Evolutionary conservation across 2,888 invertebrate species (phyloP), one percentile per base, ranked within the genome.

Genomic region (Hydrotaea cyrtoneurina): DNA sequence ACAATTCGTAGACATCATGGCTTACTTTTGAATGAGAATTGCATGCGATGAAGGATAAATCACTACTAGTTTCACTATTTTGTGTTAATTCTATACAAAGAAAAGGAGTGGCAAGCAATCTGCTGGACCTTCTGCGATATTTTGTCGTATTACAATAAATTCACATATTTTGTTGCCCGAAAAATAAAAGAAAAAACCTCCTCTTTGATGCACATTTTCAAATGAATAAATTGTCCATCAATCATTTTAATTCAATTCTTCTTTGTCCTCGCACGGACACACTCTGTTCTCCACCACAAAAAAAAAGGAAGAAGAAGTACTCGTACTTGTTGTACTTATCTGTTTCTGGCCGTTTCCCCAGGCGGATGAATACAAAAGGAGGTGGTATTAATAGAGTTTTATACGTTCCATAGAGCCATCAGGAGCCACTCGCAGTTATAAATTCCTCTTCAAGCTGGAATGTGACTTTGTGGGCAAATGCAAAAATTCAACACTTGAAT

Each of bases 401-500:
- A 72, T 78, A 53, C 55, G 72, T 66, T 78, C 59, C 66, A 73
- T 72, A 26, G 15, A 11, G 26, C 59, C 26, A 15, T 7, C 59
- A 59, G n/a, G n/a, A 23, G 64, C 66, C 84, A 76, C 73, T 81
- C 17, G 71, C 10, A 71, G 64, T 72, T 76, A 17, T 11, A 76
- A 55, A 19, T 78, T 21, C 76, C 76, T 69, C 76, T 81, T 76
- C 53, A 81, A n/a, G 31, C 78, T 59, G 73, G 64, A 21, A 13
- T 79, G 50, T 81, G 66, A 79, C 81, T 85, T 66, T 76, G 53
- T 72, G 53, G 59, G 66, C 19, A 79, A 85, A 85, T 81, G 76
- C 79, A 59, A 62, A 81, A 81, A 76, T 69, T 85, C 78, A 79
- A 85, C 84, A 84, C 81, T 84, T 76, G 64, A 84, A 78, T 71